phyloP scores from a whole-genome alignment of 2,888 invertebrate species.

The Stegana nigrithorax region DNA sequence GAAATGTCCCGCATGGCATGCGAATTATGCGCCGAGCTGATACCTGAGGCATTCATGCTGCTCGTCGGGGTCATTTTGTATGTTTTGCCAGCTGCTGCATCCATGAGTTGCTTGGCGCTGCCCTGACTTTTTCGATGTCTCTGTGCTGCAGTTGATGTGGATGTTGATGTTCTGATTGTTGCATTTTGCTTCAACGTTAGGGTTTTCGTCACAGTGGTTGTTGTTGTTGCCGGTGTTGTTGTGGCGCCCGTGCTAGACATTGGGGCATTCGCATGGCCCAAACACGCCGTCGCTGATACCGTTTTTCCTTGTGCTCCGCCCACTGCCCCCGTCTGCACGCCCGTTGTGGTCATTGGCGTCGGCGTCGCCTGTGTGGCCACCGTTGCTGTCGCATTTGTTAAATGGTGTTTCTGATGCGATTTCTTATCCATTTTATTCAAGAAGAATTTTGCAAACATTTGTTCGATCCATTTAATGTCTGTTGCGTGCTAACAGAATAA shows the following conservation, averaged over 20 bases:
- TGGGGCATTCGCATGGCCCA: neutral
- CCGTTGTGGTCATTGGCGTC: slow-evolving; percentile 4
- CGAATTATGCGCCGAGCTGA: too few species aligned
- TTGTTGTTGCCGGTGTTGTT: slow-evolving; percentile 8
- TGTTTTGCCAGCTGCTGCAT: too few species aligned
- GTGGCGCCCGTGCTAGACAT: neutral
- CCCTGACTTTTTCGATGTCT: too few species aligned
- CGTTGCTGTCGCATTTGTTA: neutral
- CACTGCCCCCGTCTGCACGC: too few species aligned
- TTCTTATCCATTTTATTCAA: slow-evolving; percentile 46
- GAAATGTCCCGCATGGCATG: too few species aligned
- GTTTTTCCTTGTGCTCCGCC: too few species aligned
- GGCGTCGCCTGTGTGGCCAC: neutral
- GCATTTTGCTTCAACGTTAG: neutral
- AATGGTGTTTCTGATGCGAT: slow-evolving; percentile 21
- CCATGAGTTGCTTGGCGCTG: too few species aligned
- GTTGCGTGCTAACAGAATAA: slow-evolving; percentile 8
- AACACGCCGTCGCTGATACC: neutral
- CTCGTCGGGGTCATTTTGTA: too few species aligned
- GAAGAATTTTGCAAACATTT: slow-evolving; percentile 38
- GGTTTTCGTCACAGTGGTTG: neutral
- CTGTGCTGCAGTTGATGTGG: too few species aligned
- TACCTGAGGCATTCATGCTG: too few species aligned
- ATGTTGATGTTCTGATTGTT: too few species aligned
- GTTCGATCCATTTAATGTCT: slow-evolving; percentile 39